Base-by-base conservation (phyloP, 2,113 vertebrate genomes). In the Bujurquina vittata region DNA sequence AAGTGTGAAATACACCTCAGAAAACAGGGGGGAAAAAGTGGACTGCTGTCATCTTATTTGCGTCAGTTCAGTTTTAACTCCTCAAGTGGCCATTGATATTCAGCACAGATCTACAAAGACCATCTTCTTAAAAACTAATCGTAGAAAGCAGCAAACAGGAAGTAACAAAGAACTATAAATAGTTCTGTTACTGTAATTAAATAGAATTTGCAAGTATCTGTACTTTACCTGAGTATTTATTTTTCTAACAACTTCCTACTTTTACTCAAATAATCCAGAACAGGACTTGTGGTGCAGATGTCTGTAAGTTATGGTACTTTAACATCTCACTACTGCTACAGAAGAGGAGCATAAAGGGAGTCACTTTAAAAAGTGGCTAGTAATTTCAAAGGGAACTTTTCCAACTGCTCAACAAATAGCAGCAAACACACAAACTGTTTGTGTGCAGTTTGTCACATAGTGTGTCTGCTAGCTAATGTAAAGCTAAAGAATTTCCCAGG, bases 1-100 rank as follows among this genome's bases (percentile, higher is more conserved):
- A 93, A 88, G 76, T 65, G 83, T 78, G 82, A 92, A 90, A 86
- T 79, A 61, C 69, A 89, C 78, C 79, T 85, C 75, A 59, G 75
- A 79, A 90, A 86, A 83, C 37, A 40, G 57, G 6, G 8, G 8
- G 6, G 83, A 79, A 7, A 55, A 77, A 79, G 59, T 80, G 80
- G 79, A 61, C 37, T 54, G 59, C 57, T 81, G 77, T 72, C 20
- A 59, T 77, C 17, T 72, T 85, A 65, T 85, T 73, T 80, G 82
- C 62, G 73, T 79, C 72, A 18, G 55, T 61, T 80, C 69, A 29
- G 35, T 52, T 26, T 22, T 29, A 55, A 59, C 61, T 86, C 76
- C 46, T 77, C 82, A 79, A 75, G 77, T 88, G 73, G 67, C 49
- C 60, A 37, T 40, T 75, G 65, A 85, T 69, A 86, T 86, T 87